Evolutionary conservation across 2,888 invertebrate species (phyloP).

Genomic region (Eupithecia subumbrata): DNA sequence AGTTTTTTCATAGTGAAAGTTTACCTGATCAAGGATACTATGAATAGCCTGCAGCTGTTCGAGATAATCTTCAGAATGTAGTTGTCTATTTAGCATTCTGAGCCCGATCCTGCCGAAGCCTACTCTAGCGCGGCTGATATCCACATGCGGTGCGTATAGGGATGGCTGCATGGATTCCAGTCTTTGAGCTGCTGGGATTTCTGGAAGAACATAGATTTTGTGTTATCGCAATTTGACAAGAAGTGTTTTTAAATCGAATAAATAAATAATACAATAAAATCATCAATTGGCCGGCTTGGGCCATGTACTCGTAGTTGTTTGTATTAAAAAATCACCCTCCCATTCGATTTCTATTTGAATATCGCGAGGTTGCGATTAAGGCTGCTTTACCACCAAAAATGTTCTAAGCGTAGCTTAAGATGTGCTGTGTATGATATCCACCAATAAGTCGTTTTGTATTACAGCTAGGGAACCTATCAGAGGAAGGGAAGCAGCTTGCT

Average conservation of each 20-base stretch:
- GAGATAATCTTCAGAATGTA: slow-evolving; percentile 63
- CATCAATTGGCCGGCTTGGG: neutral
- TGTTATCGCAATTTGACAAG: neutral
- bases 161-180: slow-evolving; percentile 74
- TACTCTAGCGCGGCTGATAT: slow-evolving; percentile 63
- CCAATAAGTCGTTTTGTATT: no score
- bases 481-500: neutral
- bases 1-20: neutral
- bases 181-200: slow-evolving; percentile 59
- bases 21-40: slow-evolving; percentile 70
- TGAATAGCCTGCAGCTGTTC: slow-evolving; percentile 72
- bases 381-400: neutral
- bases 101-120: slow-evolving; percentile 73
- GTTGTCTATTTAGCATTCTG: slow-evolving; percentile 63
- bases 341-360: neutral
- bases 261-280: neutral
- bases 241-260: neutral
- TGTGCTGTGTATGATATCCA: neutral
- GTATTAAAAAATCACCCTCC: neutral
- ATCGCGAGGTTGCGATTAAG: neutral
- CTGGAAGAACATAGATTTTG: slow-evolving; percentile 44
- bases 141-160: slow-evolving; percentile 67
- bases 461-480: neutral
- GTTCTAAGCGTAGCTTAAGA: no score
- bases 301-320: neutral